Evolutionary conservation across 2,797 vertebrate genomes (phyloP).

Genomic region (Pipistrellus pygmaeus): DNA sequence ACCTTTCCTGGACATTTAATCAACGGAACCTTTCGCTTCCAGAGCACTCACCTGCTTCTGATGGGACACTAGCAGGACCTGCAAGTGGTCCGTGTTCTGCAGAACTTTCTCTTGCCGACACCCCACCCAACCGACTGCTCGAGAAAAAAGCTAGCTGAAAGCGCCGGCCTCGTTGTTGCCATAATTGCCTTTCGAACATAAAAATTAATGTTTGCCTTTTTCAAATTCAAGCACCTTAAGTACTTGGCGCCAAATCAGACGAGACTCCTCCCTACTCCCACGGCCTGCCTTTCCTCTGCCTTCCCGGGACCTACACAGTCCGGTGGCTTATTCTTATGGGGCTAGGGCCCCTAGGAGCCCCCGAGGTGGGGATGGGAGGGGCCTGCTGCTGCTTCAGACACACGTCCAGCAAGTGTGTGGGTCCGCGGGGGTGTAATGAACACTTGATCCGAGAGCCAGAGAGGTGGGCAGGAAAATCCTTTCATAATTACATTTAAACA

Average conservation of each 20-base stretch:
- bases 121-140: not conserved
- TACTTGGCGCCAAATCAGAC: not conserved
- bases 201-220: not conserved
- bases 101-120: not conserved
- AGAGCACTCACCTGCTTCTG: not conserved
- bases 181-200: not conserved
- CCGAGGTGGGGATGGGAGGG: not conserved
- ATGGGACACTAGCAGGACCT: not conserved
- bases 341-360: not conserved
- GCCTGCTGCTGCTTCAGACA: not conserved
- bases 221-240: not conserved
- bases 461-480: not conserved
- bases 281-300: not conserved
- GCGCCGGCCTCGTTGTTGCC: not conserved
- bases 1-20: conserved; percentile 16
- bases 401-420: not conserved
- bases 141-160: not conserved
- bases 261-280: not conserved
- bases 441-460: not conserved
- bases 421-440: not conserved
- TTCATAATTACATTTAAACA: not conserved
- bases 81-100: not conserved
- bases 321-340: not conserved
- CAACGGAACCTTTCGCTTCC: not conserved
- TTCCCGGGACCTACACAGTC: no score